These are phyloP conservation scores for Otus sunia DNA, from an alignment of 2,113 vertebrate genomes.

Conservation along the genomic window DNA sequence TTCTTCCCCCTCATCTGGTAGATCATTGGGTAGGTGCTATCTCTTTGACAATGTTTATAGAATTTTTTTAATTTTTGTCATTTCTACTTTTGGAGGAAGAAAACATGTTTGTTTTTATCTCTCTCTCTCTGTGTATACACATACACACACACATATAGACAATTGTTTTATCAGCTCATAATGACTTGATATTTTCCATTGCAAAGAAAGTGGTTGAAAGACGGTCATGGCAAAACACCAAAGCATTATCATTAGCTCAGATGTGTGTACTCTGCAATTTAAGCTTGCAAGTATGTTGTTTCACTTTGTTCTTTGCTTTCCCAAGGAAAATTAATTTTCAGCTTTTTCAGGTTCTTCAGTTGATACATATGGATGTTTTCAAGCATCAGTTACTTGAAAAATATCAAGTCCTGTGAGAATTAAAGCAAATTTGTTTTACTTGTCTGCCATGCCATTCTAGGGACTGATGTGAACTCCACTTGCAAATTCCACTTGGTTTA, in stretches of 20 bases:
- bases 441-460: slow-evolving; percentile 25
- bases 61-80: background rate
- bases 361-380: slow-evolving; percentile 54
- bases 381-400: slow-evolving; percentile 30
- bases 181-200: slow-evolving; percentile 14
- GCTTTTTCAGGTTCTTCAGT: slow-evolving; percentile 22
- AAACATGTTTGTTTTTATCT: background rate
- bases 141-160: background rate
- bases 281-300: slow-evolving; percentile 29
- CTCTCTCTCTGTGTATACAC: background rate
- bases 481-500: slow-evolving; percentile 48
- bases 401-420: slow-evolving; percentile 39
- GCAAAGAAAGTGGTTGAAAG: slow-evolving; percentile 7
- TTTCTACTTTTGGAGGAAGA: background rate
- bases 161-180: slow-evolving; percentile 15
- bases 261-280: slow-evolving; percentile 15
- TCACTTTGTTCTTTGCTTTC: slow-evolving; percentile 52
- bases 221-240: slow-evolving; percentile 21
- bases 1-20: background rate
- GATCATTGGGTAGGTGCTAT: background rate
- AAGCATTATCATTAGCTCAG: slow-evolving; percentile 49
- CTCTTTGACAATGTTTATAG: background rate
- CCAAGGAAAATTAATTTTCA: slow-evolving; percentile 35
- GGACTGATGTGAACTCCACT: slow-evolving; percentile 5
- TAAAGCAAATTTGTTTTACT: slow-evolving; percentile 48